Conservation (phyloP, 2,113 vertebrate species). For the Brachyhypopomus gauderio region DNA sequence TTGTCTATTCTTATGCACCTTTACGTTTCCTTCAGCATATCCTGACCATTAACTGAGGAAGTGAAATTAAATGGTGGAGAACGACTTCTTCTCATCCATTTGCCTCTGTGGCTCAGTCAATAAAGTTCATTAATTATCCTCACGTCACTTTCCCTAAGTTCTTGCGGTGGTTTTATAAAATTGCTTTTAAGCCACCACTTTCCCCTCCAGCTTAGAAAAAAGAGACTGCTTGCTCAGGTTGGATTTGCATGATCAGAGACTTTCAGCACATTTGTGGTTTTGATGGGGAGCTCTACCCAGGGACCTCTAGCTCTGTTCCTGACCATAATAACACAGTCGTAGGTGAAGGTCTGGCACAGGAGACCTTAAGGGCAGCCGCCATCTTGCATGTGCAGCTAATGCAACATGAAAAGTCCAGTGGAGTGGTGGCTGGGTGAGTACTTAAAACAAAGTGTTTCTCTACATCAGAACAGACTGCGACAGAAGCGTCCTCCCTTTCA, state of each 20-base stretch:
- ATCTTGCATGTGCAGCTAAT: slow-evolving; percentile 5
- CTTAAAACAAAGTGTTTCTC: not conserved
- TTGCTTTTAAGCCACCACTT: slow-evolving; percentile 71
- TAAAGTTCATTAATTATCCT: slow-evolving; percentile 74
- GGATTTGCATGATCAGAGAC: slow-evolving; percentile 26
- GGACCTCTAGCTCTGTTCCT: not conserved
- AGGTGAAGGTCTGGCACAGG: not conserved
- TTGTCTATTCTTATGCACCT: slow-evolving; percentile 9
- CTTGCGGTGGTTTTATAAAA: slow-evolving; percentile 61
- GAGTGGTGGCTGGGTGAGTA: not conserved
- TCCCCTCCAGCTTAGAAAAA: slow-evolving; percentile 41
- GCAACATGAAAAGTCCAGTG: not conserved
- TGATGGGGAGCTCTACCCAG: slow-evolving; percentile 44
- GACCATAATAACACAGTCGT: not conserved
- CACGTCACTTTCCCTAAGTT: slow-evolving; percentile 66
- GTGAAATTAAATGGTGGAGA: slow-evolving; percentile 6
- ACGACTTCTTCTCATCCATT: slow-evolving; percentile 31
- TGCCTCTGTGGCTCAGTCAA: slow-evolving; percentile 63
- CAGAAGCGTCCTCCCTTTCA: not conserved
- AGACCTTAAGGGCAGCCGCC: not conserved
- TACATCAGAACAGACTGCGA: not conserved
- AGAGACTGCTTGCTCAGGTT: slow-evolving; percentile 42
- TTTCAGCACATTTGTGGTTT: slow-evolving; percentile 54
- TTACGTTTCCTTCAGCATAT: slow-evolving; percentile 10
- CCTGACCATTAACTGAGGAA: slow-evolving; percentile 25